Percentiles rank a stretch among this genome's conserved stretches.
Conservation (phyloP, 2,113 vertebrate species). For the Pseudolaguvia tuberculata region DNA sequence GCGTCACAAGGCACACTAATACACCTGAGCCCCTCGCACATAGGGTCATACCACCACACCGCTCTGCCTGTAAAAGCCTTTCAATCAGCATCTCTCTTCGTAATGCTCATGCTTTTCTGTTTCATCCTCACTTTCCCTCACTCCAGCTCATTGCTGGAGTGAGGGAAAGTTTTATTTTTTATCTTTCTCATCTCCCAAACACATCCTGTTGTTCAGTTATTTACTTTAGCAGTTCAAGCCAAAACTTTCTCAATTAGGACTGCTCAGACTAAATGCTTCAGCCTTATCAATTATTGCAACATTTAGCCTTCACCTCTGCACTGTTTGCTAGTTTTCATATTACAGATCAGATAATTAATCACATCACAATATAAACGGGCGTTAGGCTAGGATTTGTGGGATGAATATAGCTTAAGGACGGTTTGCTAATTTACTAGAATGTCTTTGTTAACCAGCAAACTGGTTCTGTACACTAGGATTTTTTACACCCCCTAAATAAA, state of each 20-base stretch:
- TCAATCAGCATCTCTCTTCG: slow-evolving; percentile 20
- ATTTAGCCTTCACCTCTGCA: neutral
- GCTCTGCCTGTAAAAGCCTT: neutral
- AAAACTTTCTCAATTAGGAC: neutral
- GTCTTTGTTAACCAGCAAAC: neutral
- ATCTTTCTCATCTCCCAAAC: slow-evolving; percentile 1
- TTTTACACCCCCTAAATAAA: no score
- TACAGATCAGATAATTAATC: neutral
- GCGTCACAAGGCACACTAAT: neutral
- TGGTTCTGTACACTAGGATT: neutral
- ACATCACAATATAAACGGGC: no score
- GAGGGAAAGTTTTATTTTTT: neutral
- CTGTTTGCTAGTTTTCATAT: neutral
- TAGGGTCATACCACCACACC: neutral
- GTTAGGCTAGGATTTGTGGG: neutral
- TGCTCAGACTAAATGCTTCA: neutral
- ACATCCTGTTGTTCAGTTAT: neutral
- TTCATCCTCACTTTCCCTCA: slow-evolving; percentile 19
- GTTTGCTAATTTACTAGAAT: neutral
- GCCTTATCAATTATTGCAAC: neutral
- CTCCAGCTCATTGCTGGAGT: neutral
- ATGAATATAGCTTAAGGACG: neutral
- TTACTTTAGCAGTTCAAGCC: neutral
- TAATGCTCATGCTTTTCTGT: slow-evolving; percentile 28
- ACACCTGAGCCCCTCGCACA: neutral